Evolutionary conservation across 2,888 invertebrate species (phyloP).

Genomic region (Rambutsinella grinnellia): DNA sequence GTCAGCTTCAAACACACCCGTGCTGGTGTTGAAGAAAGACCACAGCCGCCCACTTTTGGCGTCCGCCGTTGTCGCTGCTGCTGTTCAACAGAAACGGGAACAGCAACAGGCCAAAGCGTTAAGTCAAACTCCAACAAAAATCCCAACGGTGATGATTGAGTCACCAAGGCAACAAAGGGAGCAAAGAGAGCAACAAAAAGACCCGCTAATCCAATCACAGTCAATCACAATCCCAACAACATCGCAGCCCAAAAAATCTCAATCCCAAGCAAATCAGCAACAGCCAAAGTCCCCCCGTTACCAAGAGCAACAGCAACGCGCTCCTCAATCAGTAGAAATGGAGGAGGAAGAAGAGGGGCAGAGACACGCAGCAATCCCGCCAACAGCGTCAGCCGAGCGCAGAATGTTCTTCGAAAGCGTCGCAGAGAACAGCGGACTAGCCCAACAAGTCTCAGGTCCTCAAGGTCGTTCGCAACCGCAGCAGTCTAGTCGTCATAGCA

Average conservation of each 20-base stretch:
- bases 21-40: conserved; percentile 30
- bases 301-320: too few relatives aligned
- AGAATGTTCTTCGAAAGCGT: conserved; percentile 8
- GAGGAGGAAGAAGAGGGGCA: not conserved
- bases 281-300: not conserved
- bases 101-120: not conserved
- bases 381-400: conserved; percentile 13
- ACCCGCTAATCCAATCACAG: not conserved
- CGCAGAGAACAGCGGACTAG: not conserved
- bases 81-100: not conserved
- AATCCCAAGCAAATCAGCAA: not conserved
- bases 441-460: conserved; percentile 6
- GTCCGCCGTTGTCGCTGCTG: conserved; percentile 15
- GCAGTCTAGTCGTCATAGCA: not conserved
- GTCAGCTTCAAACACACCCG: conserved; percentile 19
- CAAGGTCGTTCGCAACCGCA: not conserved
- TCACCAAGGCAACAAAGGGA: not conserved
- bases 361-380: not conserved
- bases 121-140: not conserved
- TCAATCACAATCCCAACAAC: not conserved
- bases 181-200: not conserved
- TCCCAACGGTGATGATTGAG: conserved; percentile 3
- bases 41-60: conserved; percentile 3
- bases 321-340: too few relatives aligned
- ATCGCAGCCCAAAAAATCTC: not conserved